Base-by-base conservation (phyloP, 2,113 vertebrate genomes). In the Corythornis cristatus region DNA sequence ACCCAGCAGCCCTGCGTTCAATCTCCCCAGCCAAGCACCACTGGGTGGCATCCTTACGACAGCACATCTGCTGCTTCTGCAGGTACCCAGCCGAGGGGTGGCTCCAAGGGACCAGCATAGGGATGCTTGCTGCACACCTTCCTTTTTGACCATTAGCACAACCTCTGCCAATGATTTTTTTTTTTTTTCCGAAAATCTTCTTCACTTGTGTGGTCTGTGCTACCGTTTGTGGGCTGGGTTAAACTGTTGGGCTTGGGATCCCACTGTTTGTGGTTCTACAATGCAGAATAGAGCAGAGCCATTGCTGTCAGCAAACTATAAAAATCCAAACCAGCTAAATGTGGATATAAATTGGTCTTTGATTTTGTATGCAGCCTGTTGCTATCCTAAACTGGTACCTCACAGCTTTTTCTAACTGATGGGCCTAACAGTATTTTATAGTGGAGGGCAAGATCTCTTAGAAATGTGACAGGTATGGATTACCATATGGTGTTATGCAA, bases 131-230 rank as follows among this genome's bases (percentile, higher is more conserved):
- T 87, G 45, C 8, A 65, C 26, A 28, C 50, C 31, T 8, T 16
- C 29, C 31, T 51, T 88, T 40, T 51, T 14, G 13, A n/a, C n/a
- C 46, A 5, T 28, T n/a, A 62, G 26, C n/a, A 53, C 11, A 78
- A 51, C 12, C n/a, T 75, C 56, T 56, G 56, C 31, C 71, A 70
- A 72, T 74, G 6, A 14, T 58, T 12, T 26, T n/a, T 66, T 45
- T 21, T 18, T 50, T 23, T 50, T 50, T 22, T 50, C 37, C 10
- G 10, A 35, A 31, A 51, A 4, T 18, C n/a, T 56, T 81, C 4
- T 0, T 25, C 23, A 0, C 11, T 12, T 64, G 60, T 5, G 1
- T 33, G 46, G 5, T 60, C 61, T 53, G 4, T 77, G n/a, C 53
- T 62, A 17, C 8, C 19, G 1, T 68, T 86, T 45, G 16, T 35